Evolutionary conservation across 23 tunicate genomes (phyloP).

Genomic region (Halocynthia roretzi): DNA sequence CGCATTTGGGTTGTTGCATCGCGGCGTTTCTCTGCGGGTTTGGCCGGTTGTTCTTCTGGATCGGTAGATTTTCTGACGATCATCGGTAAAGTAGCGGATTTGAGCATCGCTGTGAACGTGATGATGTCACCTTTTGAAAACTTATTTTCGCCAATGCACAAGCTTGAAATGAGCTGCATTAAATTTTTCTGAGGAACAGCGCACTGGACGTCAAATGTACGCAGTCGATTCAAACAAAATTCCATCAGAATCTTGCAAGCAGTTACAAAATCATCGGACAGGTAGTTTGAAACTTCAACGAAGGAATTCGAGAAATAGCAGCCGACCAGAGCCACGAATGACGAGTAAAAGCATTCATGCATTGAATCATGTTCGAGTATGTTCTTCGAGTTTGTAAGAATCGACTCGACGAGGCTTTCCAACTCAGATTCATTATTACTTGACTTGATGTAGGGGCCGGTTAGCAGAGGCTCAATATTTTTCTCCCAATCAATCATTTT

Average conservation of each 20-base stretch:
- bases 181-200: constrained; percentile 59
- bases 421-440: constrained; percentile 18
- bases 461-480: constrained; percentile 50
- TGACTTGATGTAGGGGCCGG: constrained; percentile 25
- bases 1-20: neutral
- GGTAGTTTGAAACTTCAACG: constrained; percentile 26
- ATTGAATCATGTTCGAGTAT: constrained; percentile 45
- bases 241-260: constrained; percentile 46
- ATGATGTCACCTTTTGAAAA: constrained; percentile 42
- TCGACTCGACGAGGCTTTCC: constrained; percentile 23
- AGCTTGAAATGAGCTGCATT: constrained; percentile 27
- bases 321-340: constrained; percentile 60
- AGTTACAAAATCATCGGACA: constrained; percentile 15
- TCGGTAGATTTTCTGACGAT: constrained; percentile 25
- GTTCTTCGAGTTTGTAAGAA: constrained; percentile 31
- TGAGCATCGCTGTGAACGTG: constrained; percentile 54
- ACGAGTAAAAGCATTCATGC: constrained; percentile 61
- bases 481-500: constrained; percentile 63
- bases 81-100: constrained; percentile 54
- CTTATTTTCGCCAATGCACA: constrained; percentile 21
- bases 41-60: neutral
- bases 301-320: constrained; percentile 26
- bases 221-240: constrained; percentile 45
- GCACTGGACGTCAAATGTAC: constrained; percentile 29
- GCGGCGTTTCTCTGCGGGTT: too few relatives aligned